phyloP scores from a whole-genome alignment of 2,113 vertebrate genomes.

The Nicator chloris region DNA sequence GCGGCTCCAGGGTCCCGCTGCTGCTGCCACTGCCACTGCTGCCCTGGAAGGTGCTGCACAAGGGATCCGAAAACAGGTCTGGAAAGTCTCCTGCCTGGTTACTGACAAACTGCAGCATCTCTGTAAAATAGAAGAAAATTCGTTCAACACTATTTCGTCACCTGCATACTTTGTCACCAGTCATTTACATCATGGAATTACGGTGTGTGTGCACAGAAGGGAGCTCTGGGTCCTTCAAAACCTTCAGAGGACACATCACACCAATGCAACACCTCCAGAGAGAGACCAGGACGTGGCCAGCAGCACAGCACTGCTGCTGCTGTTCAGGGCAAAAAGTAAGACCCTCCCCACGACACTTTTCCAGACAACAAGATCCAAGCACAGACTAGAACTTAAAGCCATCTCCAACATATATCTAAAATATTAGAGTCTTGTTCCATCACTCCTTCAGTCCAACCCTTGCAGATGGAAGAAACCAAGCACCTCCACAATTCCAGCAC shows the following conservation, averaged over 20 bases:
- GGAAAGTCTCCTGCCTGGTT: slow-evolving; percentile 94
- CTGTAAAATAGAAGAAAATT: slow-evolving; percentile 66
- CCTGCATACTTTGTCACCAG: background rate
- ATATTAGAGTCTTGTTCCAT: background rate
- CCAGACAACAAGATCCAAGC: background rate
- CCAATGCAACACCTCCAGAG: background rate
- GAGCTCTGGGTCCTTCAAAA: background rate
- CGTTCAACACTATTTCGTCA: accelerated
- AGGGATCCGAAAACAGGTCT: slow-evolving; percentile 90
- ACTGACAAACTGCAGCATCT: slow-evolving; percentile 98
- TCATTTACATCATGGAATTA: background rate
- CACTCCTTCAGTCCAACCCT: background rate
- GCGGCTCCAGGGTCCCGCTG: slow-evolving; percentile 1
- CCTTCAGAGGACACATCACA: background rate
- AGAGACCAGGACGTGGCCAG: background rate
- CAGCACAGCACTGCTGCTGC: accelerated
- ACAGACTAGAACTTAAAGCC: background rate
- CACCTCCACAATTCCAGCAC: background rate
- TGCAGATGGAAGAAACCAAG: background rate
- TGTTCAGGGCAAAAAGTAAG: background rate
- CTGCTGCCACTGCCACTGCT: background rate
- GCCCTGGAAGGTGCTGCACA: slow-evolving; percentile 53
- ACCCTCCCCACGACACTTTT: background rate
- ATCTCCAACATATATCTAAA: background rate
- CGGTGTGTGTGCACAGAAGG: accelerated